A percentile compares a stretch with the other conserved stretches of the same genome.
These are phyloP conservation scores for Emydoidea blandingii DNA, from an alignment of 2,797 vertebrate species.

Conservation along the genomic window DNA sequence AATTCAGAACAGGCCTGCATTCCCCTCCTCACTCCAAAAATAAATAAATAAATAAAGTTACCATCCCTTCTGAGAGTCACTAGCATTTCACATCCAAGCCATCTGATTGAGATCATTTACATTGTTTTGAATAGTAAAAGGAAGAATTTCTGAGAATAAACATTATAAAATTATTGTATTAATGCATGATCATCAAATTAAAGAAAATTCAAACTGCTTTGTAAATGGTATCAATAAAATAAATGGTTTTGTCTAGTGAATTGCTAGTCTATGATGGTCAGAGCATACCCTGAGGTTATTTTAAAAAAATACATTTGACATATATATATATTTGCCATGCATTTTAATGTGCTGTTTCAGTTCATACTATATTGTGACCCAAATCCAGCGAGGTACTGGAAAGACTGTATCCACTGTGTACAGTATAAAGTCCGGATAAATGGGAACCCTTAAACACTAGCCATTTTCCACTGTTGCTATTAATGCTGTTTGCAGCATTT, in stretches of 20 bases:
- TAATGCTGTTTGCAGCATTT: not conserved
- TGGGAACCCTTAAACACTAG: not conserved
- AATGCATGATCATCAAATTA: not conserved
- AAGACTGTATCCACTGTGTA: not conserved
- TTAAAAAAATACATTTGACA: not conserved
- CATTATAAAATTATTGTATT: rapidly evolving
- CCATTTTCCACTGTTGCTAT: not conserved
- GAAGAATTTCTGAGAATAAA: not conserved
- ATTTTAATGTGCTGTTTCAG: not conserved
- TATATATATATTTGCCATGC: not conserved
- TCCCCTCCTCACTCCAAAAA: not conserved
- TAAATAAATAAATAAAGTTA: not conserved
- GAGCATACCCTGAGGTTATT: not conserved
- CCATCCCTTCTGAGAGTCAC: not conserved
- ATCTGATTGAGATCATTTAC: not conserved
- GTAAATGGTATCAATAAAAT: not conserved
- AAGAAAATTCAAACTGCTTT: not conserved
- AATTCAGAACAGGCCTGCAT: constrained; percentile 8
- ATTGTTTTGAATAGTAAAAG: not conserved
- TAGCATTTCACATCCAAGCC: constrained; percentile 7
- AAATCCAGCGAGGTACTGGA: not conserved
- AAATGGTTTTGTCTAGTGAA: not conserved
- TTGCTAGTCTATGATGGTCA: not conserved
- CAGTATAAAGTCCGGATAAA: not conserved
- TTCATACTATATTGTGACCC: not conserved